Conservation (phyloP, 2,797 vertebrate species). For the Paguma larvata region DNA sequence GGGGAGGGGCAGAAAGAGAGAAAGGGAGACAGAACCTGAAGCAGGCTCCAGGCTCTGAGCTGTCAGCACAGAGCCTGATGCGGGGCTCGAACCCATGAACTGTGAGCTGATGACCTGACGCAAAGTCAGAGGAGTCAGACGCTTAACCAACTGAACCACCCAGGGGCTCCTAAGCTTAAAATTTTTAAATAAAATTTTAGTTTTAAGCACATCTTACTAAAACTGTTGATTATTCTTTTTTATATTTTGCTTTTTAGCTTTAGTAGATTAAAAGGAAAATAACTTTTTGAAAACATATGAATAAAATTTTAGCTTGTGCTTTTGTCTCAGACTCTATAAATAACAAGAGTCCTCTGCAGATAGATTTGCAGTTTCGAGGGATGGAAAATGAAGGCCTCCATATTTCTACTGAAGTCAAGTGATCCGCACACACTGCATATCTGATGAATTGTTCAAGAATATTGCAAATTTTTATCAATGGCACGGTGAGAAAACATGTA, state of each 20-base stretch:
- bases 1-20: too few relatives aligned
- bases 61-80: too few relatives aligned
- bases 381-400: not conserved
- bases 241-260: not conserved
- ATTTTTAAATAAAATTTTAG: not conserved
- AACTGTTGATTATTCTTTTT: not conserved
- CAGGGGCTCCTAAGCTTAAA: not conserved
- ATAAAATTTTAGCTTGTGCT: not conserved
- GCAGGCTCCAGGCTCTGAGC: too few relatives aligned
- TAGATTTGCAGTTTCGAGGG: not conserved
- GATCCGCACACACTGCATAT: not conserved
- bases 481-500: not conserved
- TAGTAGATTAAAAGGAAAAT: not conserved
- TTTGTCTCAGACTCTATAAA: not conserved
- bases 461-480: not conserved
- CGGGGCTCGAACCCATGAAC: too few relatives aligned
- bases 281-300: not conserved
- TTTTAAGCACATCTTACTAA: not conserved
- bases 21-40: too few relatives aligned
- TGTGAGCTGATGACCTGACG: too few relatives aligned
- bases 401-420: conserved; percentile 4
- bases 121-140: too few relatives aligned
- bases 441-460: not conserved
- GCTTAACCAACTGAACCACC: too few relatives aligned
- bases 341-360: not conserved